phyloP scores from a whole-genome alignment of 30 jellyfish, hydroid and myxozoan genomes.

The Aurelia aurita region DNA sequence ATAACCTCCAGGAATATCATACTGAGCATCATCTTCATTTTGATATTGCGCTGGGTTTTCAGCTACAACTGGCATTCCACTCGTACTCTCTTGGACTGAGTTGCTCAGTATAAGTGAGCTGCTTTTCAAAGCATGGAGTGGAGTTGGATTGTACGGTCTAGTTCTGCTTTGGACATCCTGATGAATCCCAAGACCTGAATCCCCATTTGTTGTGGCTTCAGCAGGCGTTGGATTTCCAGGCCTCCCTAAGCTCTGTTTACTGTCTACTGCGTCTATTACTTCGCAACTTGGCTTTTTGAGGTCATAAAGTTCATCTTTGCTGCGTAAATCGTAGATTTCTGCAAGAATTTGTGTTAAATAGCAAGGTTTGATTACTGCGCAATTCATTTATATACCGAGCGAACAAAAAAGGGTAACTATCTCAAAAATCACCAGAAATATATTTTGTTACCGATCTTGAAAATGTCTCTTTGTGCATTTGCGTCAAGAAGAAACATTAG shows the following conservation, averaged over 20 bases:
- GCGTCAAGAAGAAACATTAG: too few relatives aligned
- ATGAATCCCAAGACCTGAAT: constrained; percentile 28
- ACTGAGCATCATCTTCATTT: neutral
- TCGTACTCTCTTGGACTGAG: neutral
- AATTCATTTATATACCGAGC: too few relatives aligned
- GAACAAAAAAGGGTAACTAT: too few relatives aligned
- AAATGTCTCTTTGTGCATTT: too few relatives aligned
- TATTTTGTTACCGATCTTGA: too few relatives aligned
- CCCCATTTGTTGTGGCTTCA: constrained; percentile 42
- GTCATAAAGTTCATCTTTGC: neutral
- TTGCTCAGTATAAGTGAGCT: neutral
- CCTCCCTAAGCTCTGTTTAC: constrained; percentile 4
- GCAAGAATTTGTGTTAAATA: neutral
- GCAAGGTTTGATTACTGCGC: neutral
- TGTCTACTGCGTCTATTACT: neutral
- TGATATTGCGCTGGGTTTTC: neutral
- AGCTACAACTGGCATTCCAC: neutral
- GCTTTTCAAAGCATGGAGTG: constrained; percentile 37
- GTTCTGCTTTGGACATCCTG: constrained; percentile 1
- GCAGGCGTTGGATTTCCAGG: constrained; percentile 69
- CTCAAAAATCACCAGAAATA: too few relatives aligned
- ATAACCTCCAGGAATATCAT: neutral
- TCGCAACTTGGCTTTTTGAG: too few relatives aligned
- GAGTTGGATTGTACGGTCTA: constrained; percentile 65
- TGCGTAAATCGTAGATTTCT: constrained; percentile 42